A percentile compares a stretch with the other conserved stretches of the same genome.
Conservation (phyloP, 30 jellyfish, hydroid and myxozoan genomes). For the Calvadosia cruxmelitensis region DNA sequence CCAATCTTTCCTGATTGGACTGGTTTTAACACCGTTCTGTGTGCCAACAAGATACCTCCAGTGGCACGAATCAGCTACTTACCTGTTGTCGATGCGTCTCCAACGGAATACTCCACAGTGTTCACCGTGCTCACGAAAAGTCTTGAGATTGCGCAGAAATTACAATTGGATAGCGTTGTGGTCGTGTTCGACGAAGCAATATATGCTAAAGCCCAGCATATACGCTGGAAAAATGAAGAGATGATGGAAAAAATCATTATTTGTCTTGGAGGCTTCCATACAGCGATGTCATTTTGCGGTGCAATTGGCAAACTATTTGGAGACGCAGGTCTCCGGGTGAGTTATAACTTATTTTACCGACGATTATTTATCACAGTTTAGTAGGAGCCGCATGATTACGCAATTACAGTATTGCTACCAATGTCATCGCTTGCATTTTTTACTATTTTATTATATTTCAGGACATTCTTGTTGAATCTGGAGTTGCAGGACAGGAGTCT, state of each 20-base stretch:
- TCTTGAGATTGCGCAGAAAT: conserved; percentile 4
- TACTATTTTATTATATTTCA: not conserved
- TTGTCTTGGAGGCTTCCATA: conserved; percentile 37
- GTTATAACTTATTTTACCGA: no score
- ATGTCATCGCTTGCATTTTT: no score
- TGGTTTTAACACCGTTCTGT: conserved; percentile 16
- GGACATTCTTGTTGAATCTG: conserved; percentile 38
- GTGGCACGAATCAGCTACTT: conserved; percentile 20
- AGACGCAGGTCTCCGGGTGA: conserved; percentile 5
- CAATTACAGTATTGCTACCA: not conserved
- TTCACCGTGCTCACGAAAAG: conserved; percentile 15
- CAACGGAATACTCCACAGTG: conserved; percentile 19
- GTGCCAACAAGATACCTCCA: not conserved
- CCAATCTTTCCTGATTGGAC: conserved; percentile 19
- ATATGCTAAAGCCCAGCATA: conserved; percentile 36
- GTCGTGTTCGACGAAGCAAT: conserved; percentile 41
- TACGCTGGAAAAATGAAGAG: conserved; percentile 30
- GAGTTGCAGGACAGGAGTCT: conserved; percentile 27
- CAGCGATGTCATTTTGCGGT: conserved; percentile 35
- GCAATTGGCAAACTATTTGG: conserved; percentile 12
- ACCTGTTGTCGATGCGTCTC: conserved; percentile 36
- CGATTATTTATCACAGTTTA: not conserved
- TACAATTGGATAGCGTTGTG: conserved; percentile 8
- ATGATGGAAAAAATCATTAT: conserved; percentile 18
- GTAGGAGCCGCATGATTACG: not conserved